Conservation (phyloP, 2,888 invertebrate genomes). For the Drosophila sordidula region DNA sequence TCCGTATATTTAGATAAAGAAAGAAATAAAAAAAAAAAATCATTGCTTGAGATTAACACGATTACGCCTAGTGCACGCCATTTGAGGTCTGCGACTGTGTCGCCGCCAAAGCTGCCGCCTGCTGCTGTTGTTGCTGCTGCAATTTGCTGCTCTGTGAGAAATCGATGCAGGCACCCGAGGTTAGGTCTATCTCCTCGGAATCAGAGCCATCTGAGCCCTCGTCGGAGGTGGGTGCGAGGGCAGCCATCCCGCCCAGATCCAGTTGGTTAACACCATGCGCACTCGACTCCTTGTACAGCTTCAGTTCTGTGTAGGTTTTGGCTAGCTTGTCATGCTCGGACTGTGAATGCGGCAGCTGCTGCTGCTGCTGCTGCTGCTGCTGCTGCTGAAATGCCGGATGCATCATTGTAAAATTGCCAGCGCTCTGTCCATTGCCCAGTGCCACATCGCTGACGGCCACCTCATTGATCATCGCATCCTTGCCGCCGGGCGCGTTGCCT, state of each 20-base stretch:
- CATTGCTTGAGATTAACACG: slow-evolving; percentile 39
- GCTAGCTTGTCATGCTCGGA: slow-evolving; percentile 63
- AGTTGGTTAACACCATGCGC: slow-evolving; percentile 57
- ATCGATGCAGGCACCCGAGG: slow-evolving; percentile 85
- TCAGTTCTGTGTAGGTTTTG: slow-evolving; percentile 84
- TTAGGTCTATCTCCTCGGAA: slow-evolving; percentile 85
- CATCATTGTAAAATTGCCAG: slow-evolving; percentile 83
- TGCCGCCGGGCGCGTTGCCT: slow-evolving; percentile 41
- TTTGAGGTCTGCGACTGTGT: slow-evolving; percentile 46
- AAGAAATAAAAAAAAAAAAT: slow-evolving; percentile 14
- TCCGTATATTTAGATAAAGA: slow-evolving; percentile 59
- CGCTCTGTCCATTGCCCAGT: slow-evolving; percentile 46
- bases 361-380: slow-evolving; percentile 67
- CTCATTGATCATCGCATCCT: slow-evolving; percentile 54
- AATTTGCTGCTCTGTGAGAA: slow-evolving; percentile 84
- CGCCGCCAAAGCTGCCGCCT: slow-evolving; percentile 24
- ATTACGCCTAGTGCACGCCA: slow-evolving; percentile 44
- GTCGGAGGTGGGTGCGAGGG: slow-evolving; percentile 78
- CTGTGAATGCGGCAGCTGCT: slow-evolving; percentile 40
- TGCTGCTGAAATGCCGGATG: slow-evolving; percentile 84
- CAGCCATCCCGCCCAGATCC: slow-evolving; percentile 70
- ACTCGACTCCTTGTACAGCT: slow-evolving; percentile 82
- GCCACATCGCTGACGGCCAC: slow-evolving; percentile 33
- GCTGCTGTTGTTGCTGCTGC: slow-evolving; percentile 55
- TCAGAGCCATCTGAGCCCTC: slow-evolving; percentile 84